phyloP scores from a whole-genome alignment of 2,113 vertebrate species.

The Synchiropus splendidus region DNA sequence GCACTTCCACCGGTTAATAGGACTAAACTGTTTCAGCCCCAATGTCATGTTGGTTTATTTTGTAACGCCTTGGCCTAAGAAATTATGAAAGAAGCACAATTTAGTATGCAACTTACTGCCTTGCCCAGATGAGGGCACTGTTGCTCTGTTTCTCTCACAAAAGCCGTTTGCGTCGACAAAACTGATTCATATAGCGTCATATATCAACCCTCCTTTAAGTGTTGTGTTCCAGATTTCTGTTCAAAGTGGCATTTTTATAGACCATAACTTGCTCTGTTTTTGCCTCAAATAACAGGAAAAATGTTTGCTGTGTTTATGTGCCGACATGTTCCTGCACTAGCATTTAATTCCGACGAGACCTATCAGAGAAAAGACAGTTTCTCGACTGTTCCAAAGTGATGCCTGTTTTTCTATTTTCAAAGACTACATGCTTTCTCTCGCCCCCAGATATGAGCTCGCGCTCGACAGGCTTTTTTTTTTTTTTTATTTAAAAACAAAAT shows the following conservation, averaged over 20 bases:
- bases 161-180: neutral
- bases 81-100: slow-evolving; percentile 48
- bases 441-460: slow-evolving; percentile 5
- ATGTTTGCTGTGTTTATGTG: slow-evolving; percentile 36
- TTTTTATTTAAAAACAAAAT: slow-evolving; percentile 54
- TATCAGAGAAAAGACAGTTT: slow-evolving; percentile 1
- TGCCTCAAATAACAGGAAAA: too few species aligned
- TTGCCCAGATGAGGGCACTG: slow-evolving; percentile 39
- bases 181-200: neutral
- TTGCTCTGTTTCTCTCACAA: slow-evolving; percentile 11
- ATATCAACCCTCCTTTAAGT: neutral
- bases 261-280: neutral
- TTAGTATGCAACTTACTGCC: slow-evolving; percentile 54
- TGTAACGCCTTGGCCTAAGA: slow-evolving; percentile 4
- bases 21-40: too few species aligned
- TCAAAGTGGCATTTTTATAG: neutral
- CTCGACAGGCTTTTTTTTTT: slow-evolving; percentile 43
- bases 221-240: neutral
- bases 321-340: slow-evolving; percentile 25
- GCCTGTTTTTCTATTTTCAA: slow-evolving; percentile 21
- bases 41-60: neutral
- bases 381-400: slow-evolving; percentile 14
- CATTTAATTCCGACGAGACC: slow-evolving; percentile 19
- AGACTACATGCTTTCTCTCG: slow-evolving; percentile 8
- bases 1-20: too few species aligned